These are phyloP conservation scores for Aplysina aerophoba DNA, from an alignment of 37 sponge, comb jelly and placozoan species.

Conservation along the genomic window DNA sequence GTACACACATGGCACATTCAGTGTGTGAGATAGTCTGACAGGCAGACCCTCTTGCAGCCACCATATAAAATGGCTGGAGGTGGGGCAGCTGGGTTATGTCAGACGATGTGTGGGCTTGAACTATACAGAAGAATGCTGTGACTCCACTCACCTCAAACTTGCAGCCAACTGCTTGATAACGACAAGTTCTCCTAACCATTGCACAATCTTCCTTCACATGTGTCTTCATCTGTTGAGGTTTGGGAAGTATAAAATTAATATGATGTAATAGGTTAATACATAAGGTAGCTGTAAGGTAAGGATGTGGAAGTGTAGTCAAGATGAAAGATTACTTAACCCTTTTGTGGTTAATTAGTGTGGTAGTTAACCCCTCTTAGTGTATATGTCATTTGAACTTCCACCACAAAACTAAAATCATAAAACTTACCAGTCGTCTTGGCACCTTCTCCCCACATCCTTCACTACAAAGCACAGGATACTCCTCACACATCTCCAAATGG, in stretches of 20 bases:
- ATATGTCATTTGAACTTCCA: no score
- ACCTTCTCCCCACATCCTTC: constrained; percentile 61
- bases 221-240: constrained; percentile 7
- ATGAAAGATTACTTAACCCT: not conserved
- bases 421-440: constrained; percentile 55
- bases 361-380: no score
- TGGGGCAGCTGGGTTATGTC: no score
- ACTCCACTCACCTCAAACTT: constrained; percentile 38
- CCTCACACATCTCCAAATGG: constrained; percentile 46
- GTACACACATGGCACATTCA: no score
- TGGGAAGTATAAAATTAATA: not conserved
- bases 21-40: no score
- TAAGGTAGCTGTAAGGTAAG: no score
- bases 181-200: constrained; percentile 19
- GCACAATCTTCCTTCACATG: constrained; percentile 29
- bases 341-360: no score
- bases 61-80: no score
- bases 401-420: no score
- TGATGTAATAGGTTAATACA: not conserved
- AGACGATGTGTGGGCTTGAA: no score
- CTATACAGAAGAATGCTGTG: no score
- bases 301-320: not conserved
- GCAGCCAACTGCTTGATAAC: constrained; percentile 41
- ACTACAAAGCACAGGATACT: constrained; percentile 32
- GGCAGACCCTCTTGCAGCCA: no score